Evolutionary conservation across 2,113 vertebrate species (phyloP).

Genomic region (Pelodiscus sinensis): DNA sequence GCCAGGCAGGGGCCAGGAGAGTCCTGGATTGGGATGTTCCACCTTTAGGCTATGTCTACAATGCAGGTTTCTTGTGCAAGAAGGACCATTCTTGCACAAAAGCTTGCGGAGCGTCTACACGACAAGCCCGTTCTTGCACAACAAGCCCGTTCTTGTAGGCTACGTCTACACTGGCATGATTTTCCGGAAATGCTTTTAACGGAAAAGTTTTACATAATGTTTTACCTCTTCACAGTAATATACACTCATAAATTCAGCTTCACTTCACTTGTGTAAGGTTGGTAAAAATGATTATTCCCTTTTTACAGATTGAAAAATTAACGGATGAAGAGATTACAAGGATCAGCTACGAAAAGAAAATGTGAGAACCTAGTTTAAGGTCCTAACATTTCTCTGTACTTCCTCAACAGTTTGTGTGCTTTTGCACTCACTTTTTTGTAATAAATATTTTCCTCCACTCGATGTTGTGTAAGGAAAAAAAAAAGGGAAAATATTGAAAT

Average conservation of each 20-base stretch:
- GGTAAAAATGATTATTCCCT: not conserved
- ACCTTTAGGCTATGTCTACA: too few relatives aligned
- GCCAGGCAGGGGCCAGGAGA: too few relatives aligned
- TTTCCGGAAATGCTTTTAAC: too few relatives aligned
- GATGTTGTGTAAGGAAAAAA: not conserved
- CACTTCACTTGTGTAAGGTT: accelerated
- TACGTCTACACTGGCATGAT: too few relatives aligned
- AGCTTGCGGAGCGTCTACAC: too few relatives aligned
- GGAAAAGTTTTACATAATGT: not conserved
- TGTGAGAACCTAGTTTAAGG: not conserved
- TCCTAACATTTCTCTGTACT: not conserved
- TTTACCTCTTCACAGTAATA: not conserved
- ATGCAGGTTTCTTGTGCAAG: too few relatives aligned
- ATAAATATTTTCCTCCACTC: not conserved
- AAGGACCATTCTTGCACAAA: too few relatives aligned
- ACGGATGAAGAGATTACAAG: not conserved
- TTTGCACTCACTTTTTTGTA: not conserved
- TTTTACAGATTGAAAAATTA: accelerated
- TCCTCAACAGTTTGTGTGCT: not conserved
- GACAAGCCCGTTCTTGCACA: too few relatives aligned
- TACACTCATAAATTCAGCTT: accelerated
- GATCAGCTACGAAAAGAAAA: not conserved
- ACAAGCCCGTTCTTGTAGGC: not conserved
- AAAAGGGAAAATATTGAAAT: too few relatives aligned
- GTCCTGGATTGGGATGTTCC: too few relatives aligned